Evolutionary conservation across 2,797 vertebrate genomes (phyloP).

Genomic region (Ctenopoma multispine): DNA sequence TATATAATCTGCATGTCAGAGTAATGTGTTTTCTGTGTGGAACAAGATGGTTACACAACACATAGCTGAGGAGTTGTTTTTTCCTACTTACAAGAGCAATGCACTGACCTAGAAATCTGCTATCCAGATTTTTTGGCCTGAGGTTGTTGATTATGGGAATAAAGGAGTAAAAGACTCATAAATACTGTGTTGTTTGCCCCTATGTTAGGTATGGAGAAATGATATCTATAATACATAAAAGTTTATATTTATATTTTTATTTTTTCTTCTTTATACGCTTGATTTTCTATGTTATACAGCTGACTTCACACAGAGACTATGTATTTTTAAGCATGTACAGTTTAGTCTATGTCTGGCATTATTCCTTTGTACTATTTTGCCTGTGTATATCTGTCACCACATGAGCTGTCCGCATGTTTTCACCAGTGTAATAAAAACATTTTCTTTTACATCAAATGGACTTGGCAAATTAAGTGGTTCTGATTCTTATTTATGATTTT

Average conservation of each 20-base stretch:
- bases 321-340: background rate
- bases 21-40: constrained; percentile 55
- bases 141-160: constrained; percentile 42
- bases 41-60: constrained; percentile 68
- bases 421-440: constrained; percentile 17
- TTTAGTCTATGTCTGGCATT: constrained; percentile 2
- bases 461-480: constrained; percentile 47
- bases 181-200: constrained; percentile 31
- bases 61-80: constrained; percentile 67
- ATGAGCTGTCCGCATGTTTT: constrained; percentile 18
- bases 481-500: constrained; percentile 69
- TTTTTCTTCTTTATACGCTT: background rate
- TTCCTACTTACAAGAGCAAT: constrained; percentile 62
- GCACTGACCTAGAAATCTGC: constrained; percentile 82
- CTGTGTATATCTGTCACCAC: background rate
- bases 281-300: background rate
- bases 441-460: constrained; percentile 30
- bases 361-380: background rate
- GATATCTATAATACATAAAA: constrained; percentile 3
- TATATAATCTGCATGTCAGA: constrained; percentile 40
- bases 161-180: constrained; percentile 39
- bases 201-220: background rate
- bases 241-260: background rate
- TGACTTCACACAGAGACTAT: background rate
- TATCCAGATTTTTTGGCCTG: constrained; percentile 72